These are phyloP conservation scores for Lucifuga dentata DNA, from an alignment of 2,113 vertebrate genomes.

Conservation along the genomic window DNA sequence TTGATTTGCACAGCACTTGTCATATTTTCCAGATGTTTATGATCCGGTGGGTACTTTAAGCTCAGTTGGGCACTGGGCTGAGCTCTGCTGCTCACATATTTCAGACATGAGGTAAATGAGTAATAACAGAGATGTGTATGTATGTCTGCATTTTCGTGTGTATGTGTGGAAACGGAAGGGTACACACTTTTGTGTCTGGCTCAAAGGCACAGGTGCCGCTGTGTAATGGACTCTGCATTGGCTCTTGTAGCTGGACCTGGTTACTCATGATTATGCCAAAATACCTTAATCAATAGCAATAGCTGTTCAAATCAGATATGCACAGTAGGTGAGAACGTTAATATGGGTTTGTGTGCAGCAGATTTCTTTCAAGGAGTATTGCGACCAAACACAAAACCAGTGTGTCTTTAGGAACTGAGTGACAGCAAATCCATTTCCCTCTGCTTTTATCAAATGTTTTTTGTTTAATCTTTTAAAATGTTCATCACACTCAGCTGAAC, in stretches of 20 bases:
- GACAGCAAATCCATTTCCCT: background rate
- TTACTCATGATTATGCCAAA: background rate
- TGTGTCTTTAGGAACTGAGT: background rate
- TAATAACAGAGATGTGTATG: too few relatives aligned
- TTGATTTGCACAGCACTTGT: too few relatives aligned
- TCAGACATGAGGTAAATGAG: too few relatives aligned
- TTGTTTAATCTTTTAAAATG: background rate
- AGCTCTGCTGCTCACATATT: too few relatives aligned
- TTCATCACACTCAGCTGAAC: background rate
- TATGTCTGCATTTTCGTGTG: background rate
- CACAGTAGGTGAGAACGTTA: background rate
- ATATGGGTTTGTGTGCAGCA: background rate
- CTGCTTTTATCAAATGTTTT: background rate
- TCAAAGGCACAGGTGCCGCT: background rate
- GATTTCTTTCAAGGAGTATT: background rate
- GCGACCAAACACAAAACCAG: background rate
- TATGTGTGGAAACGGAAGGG: background rate
- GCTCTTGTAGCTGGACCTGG: background rate
- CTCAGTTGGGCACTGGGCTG: too few relatives aligned
- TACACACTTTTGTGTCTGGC: background rate
- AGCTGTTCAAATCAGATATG: conserved; percentile 16
- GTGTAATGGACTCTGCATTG: background rate
- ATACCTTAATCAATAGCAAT: conserved; percentile 8
- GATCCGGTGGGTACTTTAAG: too few relatives aligned
- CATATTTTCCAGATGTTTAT: too few relatives aligned